A percentile compares a stretch with the other conserved stretches of the same genome.
Conservation (phyloP, 2,888 invertebrate species). For the Agrotis exclamationis region DNA sequence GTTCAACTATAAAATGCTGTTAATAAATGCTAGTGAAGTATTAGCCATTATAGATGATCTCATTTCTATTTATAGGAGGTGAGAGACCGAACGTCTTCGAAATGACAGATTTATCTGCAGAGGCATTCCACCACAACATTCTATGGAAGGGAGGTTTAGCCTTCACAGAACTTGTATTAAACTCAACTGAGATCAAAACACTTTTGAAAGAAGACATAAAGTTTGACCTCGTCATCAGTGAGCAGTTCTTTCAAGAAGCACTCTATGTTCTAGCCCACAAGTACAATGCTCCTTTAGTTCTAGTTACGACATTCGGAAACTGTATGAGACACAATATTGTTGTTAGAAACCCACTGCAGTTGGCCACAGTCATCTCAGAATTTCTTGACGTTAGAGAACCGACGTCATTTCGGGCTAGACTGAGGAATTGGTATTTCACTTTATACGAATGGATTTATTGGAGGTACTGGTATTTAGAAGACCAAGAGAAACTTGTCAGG, state of each 20-base stretch:
- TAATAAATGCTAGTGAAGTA: not conserved
- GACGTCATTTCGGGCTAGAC: constrained; percentile 88
- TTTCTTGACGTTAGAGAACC: constrained; percentile 84
- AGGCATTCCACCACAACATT: constrained; percentile 79
- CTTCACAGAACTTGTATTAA: constrained; percentile 80
- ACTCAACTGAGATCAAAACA: constrained; percentile 76
- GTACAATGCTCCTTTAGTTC: constrained; percentile 82
- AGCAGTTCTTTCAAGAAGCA: constrained; percentile 88
- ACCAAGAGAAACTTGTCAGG: constrained; percentile 80
- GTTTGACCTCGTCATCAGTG: constrained; percentile 87
- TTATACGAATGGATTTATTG: constrained; percentile 84
- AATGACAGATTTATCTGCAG: constrained; percentile 81
- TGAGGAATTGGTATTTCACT: constrained; percentile 87
- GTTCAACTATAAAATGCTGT: not conserved
- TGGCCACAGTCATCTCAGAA: constrained; percentile 81
- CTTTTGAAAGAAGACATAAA: constrained; percentile 78
- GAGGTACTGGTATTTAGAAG: constrained; percentile 81
- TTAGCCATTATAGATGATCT: not conserved
- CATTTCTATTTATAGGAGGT: constrained; percentile 72
- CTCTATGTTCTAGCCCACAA: constrained; percentile 84
- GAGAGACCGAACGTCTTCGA: constrained; percentile 84
- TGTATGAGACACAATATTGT: constrained; percentile 85
- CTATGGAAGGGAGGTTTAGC: constrained; percentile 82
- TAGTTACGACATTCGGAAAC: constrained; percentile 84
- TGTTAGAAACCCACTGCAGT: constrained; percentile 82